Evolutionary conservation across 2,888 invertebrate genomes (phyloP).

Genomic region (Pollenia amentaria): DNA sequence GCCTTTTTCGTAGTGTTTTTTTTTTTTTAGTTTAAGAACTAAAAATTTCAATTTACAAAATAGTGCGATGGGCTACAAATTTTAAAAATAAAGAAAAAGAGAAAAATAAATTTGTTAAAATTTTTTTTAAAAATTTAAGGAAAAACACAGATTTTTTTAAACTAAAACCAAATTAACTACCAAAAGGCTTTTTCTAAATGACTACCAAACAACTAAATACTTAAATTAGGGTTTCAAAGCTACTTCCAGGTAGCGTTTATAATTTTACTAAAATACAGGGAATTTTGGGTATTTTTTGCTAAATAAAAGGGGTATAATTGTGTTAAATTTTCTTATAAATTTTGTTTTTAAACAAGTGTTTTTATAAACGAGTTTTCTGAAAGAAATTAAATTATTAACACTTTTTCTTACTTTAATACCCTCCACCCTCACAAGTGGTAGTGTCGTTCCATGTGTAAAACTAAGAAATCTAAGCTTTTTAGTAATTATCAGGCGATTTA

Average conservation of each 20-base stretch:
- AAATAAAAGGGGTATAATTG: not conserved
- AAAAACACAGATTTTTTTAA: conserved; percentile 22
- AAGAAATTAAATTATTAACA: too few relatives aligned
- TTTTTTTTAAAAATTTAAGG: not conserved
- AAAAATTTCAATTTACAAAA: conserved; percentile 44
- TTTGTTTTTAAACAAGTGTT: conserved; percentile 8
- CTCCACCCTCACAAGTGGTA: too few relatives aligned
- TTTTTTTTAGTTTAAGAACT: conserved; percentile 46
- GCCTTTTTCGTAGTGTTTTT: conserved; percentile 74
- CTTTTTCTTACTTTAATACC: too few relatives aligned
- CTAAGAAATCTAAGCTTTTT: too few relatives aligned
- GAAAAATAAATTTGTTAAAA: not conserved
- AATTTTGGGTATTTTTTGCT: conserved; percentile 22
- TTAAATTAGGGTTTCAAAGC: conserved; percentile 6
- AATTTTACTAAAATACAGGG: not conserved
- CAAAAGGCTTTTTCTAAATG: not conserved
- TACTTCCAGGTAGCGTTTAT: conserved; percentile 45
- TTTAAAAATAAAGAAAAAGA: not conserved
- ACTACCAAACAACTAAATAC: conserved; percentile 36
- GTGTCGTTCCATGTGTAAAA: too few relatives aligned
- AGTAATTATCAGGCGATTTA: too few relatives aligned
- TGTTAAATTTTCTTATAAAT: not conserved
- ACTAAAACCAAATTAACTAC: conserved; percentile 75
- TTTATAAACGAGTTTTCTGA: not conserved
- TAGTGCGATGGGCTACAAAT: conserved; percentile 48